A percentile compares a stretch with the other conserved stretches of the same genome.
Conservation (phyloP, 1,140 invertebrate genomes). For the Neodiprion virginianus region DNA sequence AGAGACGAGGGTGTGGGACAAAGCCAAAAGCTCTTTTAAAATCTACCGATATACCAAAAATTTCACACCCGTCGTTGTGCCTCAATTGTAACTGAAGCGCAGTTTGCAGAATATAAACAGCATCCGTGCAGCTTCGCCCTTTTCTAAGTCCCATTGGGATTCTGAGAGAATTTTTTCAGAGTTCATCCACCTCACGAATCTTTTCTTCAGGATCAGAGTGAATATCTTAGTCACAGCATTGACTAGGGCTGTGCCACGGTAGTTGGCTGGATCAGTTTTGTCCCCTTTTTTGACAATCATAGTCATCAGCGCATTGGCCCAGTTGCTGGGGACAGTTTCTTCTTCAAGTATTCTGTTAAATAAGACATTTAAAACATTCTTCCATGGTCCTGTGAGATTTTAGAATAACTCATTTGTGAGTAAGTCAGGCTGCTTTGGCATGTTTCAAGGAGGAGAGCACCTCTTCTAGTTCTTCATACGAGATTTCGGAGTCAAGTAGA, state of each 20-base stretch:
- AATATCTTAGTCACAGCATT: constrained; percentile 35
- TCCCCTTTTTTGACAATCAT: constrained; percentile 39
- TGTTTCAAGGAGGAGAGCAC: constrained; percentile 4
- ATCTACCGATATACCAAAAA: no score
- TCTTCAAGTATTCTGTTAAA: constrained; percentile 23
- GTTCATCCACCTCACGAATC: constrained; percentile 30
- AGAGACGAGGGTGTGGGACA: no score
- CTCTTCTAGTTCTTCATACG: constrained; percentile 4
- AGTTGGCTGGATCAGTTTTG: constrained; percentile 31
- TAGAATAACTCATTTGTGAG: constrained; percentile 27
- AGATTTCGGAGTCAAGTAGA: no score
- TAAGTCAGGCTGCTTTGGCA: constrained; percentile 10
- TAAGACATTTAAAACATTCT: background rate
- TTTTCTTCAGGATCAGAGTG: constrained; percentile 27
- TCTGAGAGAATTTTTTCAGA: constrained; percentile 26
- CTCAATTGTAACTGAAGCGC: background rate
- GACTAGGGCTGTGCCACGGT: constrained; percentile 32
- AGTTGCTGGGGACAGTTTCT: constrained; percentile 17
- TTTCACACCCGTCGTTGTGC: no score
- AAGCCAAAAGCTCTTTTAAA: no score
- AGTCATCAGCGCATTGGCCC: constrained; percentile 9
- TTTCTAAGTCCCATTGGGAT: constrained; percentile 34
- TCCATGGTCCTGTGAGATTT: constrained; percentile 15
- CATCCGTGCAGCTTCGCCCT: constrained; percentile 27
- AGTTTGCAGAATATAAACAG: constrained; percentile 27